Conservation (phyloP, 30 jellyfish, hydroid and myxozoan species). For the Chironex yamaguchii region DNA sequence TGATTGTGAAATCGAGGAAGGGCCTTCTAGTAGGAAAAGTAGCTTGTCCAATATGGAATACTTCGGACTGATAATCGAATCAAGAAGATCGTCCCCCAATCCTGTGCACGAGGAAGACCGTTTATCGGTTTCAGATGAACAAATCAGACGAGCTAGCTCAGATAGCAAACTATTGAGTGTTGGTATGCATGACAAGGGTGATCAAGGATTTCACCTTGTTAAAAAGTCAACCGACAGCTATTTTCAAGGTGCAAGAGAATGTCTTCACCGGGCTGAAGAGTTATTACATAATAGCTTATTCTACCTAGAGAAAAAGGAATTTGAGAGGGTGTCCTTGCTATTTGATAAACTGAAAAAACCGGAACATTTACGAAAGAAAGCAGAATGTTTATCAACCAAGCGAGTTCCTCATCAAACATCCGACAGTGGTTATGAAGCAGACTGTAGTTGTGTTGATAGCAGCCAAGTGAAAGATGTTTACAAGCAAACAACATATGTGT, state of each 20-base stretch:
- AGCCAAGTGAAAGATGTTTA: not conserved
- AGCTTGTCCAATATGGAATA: not conserved
- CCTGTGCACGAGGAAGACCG: not conserved
- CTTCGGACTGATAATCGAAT: not conserved
- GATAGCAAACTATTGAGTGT: not conserved
- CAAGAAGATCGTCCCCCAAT: not conserved
- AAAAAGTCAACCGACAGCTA: not conserved
- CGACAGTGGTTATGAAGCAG: not conserved
- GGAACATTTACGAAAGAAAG: not conserved
- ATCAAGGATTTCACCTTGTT: not conserved
- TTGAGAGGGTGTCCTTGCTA: not conserved
- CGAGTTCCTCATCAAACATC: too few species aligned
- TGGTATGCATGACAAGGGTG: not conserved
- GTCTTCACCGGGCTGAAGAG: not conserved
- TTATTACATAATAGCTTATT: not conserved
- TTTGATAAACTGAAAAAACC: not conserved
- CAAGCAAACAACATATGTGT: conserved; percentile 76
- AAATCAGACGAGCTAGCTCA: too few species aligned
- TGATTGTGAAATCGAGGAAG: too few species aligned
- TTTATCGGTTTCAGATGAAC: not conserved
- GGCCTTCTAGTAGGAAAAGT: too few species aligned
- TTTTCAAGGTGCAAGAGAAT: not conserved
- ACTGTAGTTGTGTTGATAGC: not conserved
- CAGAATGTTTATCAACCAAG: too few species aligned
- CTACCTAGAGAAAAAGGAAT: not conserved